These are phyloP conservation scores for Sapayoa aenigma DNA, from an alignment of 2,113 vertebrate species.

Conservation along the genomic window DNA sequence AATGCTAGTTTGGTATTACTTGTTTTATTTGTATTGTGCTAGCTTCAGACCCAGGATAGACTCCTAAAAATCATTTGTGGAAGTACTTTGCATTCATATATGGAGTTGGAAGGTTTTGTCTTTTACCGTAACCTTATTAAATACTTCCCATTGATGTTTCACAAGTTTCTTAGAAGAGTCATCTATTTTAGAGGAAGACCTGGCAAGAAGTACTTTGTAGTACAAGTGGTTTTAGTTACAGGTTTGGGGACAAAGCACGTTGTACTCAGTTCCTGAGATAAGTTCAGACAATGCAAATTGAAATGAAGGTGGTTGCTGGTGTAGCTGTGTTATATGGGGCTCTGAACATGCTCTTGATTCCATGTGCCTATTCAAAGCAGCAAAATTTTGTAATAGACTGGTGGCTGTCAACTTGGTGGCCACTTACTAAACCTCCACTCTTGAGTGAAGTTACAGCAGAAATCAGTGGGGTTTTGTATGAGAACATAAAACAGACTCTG, in stretches of 20 bases:
- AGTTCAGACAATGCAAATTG: background rate
- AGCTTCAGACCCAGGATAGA: background rate
- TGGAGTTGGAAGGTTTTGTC: background rate
- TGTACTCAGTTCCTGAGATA: background rate
- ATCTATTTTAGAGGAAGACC: background rate
- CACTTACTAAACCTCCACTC: background rate
- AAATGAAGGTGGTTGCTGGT: background rate
- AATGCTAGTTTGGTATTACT: background rate
- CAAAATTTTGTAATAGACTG: background rate
- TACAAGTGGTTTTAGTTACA: background rate
- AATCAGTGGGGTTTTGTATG: background rate
- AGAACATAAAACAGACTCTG: background rate
- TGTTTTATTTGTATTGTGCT: background rate
- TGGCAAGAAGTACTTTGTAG: background rate
- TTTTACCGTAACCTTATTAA: background rate
- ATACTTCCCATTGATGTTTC: background rate
- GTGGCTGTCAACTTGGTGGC: background rate
- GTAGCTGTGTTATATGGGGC: background rate
- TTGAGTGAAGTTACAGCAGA: background rate
- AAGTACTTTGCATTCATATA: background rate
- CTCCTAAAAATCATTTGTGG: background rate
- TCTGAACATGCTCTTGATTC: background rate
- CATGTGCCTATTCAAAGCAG: background rate
- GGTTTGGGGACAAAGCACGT: background rate
- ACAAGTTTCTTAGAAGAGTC: background rate